These are phyloP conservation scores for Amphilophus citrinellus DNA, from an alignment of 2,113 vertebrate genomes.

Conservation along the genomic window DNA sequence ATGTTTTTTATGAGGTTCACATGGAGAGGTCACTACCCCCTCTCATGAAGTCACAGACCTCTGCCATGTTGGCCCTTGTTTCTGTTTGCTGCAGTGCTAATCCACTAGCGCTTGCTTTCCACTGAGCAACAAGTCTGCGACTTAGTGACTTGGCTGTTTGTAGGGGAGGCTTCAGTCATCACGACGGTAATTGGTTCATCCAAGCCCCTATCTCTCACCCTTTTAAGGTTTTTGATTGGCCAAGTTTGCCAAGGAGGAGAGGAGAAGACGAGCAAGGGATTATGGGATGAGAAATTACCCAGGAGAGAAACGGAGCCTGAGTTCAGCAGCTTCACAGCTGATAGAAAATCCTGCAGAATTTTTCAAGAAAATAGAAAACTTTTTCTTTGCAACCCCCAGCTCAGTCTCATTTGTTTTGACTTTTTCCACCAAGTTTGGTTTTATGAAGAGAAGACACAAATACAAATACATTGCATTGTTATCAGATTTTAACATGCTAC, in stretches of 20 bases:
- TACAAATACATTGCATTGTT: background rate
- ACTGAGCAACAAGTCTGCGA: slow-evolving; percentile 73
- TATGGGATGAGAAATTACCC: slow-evolving; percentile 72
- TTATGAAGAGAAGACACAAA: background rate
- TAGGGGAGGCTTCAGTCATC: slow-evolving; percentile 51
- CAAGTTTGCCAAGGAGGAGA: slow-evolving; percentile 37
- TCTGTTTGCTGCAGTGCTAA: slow-evolving; percentile 69
- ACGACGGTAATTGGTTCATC: slow-evolving; percentile 69
- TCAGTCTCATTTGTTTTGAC: slow-evolving; percentile 18
- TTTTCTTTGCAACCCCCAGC: slow-evolving; percentile 18
- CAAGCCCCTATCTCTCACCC: slow-evolving; percentile 46
- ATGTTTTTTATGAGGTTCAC: slow-evolving; percentile 55
- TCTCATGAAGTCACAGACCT: slow-evolving; percentile 45
- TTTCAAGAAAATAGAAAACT: slow-evolving; percentile 43
- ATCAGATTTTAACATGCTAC: background rate
- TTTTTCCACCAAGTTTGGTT: background rate
- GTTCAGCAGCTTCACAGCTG: slow-evolving; percentile 68
- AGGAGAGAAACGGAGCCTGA: slow-evolving; percentile 55
- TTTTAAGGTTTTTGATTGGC: slow-evolving; percentile 67
- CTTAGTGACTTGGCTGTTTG: slow-evolving; percentile 73
- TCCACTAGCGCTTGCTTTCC: slow-evolving; percentile 64
- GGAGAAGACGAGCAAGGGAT: slow-evolving; percentile 66
- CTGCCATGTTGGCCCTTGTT: slow-evolving; percentile 54
- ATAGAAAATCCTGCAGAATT: slow-evolving; percentile 68
- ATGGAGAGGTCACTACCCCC: slow-evolving; percentile 43